phyloP scores from a whole-genome alignment of 1,140 invertebrate species.

The Ridgeia piscesae region DNA sequence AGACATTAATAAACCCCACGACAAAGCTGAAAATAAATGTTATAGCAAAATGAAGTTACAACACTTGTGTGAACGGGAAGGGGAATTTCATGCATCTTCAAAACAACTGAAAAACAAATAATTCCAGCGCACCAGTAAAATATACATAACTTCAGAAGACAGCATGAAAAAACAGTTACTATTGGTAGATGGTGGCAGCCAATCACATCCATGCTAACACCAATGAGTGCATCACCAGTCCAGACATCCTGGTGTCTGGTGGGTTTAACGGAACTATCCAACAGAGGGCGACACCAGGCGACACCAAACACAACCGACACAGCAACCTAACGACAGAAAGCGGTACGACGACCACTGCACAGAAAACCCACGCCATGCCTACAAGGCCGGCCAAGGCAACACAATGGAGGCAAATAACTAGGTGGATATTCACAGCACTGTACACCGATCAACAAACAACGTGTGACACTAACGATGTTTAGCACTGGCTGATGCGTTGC shows the following conservation, averaged over 20 bases:
- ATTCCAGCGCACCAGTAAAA: neutral
- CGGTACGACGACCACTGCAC: neutral
- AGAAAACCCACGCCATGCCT: neutral
- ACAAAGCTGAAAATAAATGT: neutral
- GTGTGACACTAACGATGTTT: neutral
- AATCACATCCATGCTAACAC: neutral
- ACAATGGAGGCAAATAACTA: neutral
- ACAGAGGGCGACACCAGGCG: neutral
- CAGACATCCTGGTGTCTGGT: neutral
- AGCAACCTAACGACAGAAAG: neutral
- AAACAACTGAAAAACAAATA: neutral
- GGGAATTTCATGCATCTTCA: neutral
- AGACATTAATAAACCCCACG: neutral
- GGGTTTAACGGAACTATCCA: neutral
- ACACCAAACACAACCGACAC: neutral
- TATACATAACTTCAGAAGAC: neutral
- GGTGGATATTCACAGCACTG: neutral
- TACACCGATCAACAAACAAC: neutral
- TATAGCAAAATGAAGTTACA: neutral
- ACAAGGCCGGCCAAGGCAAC: neutral
- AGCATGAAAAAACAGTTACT: neutral
- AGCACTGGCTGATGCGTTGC: neutral
- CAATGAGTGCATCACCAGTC: neutral
- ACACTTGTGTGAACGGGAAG: neutral
- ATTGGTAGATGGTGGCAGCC: neutral